phyloP scores from a whole-genome alignment of 2,797 vertebrate species.

The Fistularia commersonii region DNA sequence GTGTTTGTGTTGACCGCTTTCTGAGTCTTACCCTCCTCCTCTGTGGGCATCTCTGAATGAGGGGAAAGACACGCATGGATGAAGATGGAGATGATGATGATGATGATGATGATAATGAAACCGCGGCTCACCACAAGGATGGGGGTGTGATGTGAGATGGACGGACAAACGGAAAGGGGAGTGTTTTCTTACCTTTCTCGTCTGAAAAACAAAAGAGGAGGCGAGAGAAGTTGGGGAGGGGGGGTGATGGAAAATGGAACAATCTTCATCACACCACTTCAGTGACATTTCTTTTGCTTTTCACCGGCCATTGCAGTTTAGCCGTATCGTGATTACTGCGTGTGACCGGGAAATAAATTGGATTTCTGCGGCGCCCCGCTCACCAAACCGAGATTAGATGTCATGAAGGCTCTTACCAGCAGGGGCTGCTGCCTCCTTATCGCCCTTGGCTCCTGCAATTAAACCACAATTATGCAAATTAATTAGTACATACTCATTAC shows the following conservation, averaged over 20 bases:
- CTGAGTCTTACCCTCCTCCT: conserved; percentile 65
- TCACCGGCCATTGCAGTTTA: conserved; percentile 3
- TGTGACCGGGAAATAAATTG: conserved; percentile 25
- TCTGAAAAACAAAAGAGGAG: conserved; percentile 37
- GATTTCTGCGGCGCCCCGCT: conserved; percentile 22
- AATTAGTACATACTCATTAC: conserved; percentile 54
- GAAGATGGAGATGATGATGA: conserved; percentile 1
- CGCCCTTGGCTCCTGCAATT: conserved; percentile 64
- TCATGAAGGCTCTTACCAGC: conserved; percentile 60
- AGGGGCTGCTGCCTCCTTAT: conserved; percentile 63
- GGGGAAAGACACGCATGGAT: conserved; percentile 27
- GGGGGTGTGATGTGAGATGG: neutral
- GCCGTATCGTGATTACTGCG: conserved; percentile 18
- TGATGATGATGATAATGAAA: conserved; percentile 3
- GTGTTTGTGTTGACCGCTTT: conserved; percentile 42
- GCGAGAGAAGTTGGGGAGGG: neutral
- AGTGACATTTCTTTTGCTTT: conserved; percentile 2
- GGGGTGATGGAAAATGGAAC: no score
- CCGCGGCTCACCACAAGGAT: neutral
- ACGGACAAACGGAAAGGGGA: conserved; percentile 7
- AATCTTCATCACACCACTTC: no score
- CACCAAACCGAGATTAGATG: conserved; percentile 28
- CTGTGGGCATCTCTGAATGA: conserved; percentile 51
- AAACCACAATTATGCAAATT: conserved; percentile 63
- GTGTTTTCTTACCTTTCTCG: conserved; percentile 49